phyloP scores from a whole-genome alignment of 92 coral and sea anemone species.

The Parazoanthus swiftii region DNA sequence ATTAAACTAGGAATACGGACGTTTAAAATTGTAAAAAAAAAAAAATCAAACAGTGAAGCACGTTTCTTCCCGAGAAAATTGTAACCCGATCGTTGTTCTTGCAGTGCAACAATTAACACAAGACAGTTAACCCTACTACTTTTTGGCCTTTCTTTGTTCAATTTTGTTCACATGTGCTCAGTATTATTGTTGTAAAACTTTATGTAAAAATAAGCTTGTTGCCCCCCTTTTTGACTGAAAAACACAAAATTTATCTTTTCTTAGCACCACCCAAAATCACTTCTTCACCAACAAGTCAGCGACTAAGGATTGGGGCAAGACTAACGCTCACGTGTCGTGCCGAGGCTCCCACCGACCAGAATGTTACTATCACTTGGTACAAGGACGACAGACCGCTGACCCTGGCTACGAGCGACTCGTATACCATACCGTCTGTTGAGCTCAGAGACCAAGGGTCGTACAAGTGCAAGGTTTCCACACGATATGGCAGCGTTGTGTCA shows the following conservation, averaged over 20 bases:
- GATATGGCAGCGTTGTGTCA: constrained; percentile 7
- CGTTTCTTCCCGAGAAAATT: too few relatives aligned
- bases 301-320: background rate
- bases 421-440: background rate
- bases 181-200: too few relatives aligned
- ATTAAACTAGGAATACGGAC: too few relatives aligned
- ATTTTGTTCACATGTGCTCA: too few relatives aligned
- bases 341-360: background rate
- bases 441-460: constrained; percentile 20
- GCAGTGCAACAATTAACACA: too few relatives aligned
- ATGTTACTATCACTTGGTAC: constrained; percentile 13
- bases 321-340: constrained; percentile 15
- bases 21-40: too few relatives aligned
- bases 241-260: background rate
- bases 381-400: constrained; percentile 28
- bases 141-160: too few relatives aligned
- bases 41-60: too few relatives aligned
- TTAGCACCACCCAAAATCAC: constrained; percentile 28
- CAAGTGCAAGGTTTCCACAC: constrained; percentile 23
- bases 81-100: too few relatives aligned
- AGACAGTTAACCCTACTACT: too few relatives aligned
- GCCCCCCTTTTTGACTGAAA: too few relatives aligned
- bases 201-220: background rate
- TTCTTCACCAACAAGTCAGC: background rate
- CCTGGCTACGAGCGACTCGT: background rate